phyloP scores from a whole-genome alignment of 2,797 vertebrate genomes.

The Pseudomugil tenellus region DNA sequence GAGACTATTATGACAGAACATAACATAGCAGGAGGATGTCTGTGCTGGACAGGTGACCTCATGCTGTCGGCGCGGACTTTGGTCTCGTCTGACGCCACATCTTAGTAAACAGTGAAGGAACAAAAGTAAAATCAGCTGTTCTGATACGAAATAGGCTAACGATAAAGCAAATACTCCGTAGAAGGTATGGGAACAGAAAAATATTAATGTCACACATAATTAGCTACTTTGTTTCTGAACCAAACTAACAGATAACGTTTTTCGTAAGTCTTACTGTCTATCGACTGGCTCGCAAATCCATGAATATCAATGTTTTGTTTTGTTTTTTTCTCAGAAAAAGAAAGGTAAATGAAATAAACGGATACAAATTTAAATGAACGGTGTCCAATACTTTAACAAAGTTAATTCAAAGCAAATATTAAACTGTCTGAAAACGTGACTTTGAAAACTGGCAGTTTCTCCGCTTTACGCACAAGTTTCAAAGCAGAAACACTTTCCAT shows the following conservation, averaged over 20 bases:
- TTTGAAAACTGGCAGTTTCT: too few species aligned
- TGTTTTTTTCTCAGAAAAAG: too few species aligned
- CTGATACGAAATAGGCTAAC: not conserved
- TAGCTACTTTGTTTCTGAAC: not conserved
- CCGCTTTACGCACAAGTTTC: conserved; percentile 54
- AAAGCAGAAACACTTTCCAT: not conserved
- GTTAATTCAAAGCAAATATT: not conserved
- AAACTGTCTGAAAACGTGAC: not conserved
- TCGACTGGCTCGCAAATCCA: too few species aligned
- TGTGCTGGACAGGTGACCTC: conserved; percentile 32
- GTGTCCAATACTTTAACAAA: too few species aligned
- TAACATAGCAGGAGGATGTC: conserved; percentile 26
- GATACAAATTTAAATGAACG: too few species aligned
- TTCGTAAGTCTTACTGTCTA: not conserved
- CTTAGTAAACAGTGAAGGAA: not conserved
- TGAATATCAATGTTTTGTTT: too few species aligned
- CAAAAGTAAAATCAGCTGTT: not conserved
- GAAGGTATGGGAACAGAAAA: too few species aligned
- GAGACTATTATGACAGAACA: conserved; percentile 24
- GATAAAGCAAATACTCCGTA: not conserved
- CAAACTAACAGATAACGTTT: not conserved
- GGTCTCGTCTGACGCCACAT: too few species aligned
- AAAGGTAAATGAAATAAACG: too few species aligned
- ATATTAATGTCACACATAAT: too few species aligned
- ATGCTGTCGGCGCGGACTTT: conserved; percentile 50